Base-by-base conservation (phyloP, 2,113 vertebrate species). In the Melanerpes aurifrons region DNA sequence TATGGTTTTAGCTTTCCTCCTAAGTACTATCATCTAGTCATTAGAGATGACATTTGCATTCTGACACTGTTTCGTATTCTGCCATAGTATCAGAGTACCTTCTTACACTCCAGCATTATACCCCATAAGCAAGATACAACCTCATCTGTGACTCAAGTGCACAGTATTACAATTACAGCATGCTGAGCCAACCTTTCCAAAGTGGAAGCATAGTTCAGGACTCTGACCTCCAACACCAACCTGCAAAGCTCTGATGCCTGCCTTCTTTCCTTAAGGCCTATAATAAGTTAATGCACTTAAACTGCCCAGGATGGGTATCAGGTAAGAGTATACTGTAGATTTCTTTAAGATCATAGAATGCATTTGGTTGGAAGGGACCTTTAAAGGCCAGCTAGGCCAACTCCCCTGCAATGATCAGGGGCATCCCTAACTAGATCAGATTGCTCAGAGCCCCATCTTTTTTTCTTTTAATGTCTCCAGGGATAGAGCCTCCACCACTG, bases 121-220 rank as follows among this genome's bases (percentile, higher is more conserved):
- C 5, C 69, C 31, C 32, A 19, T 2, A 6, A 22, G 48, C 54
- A 19, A 4, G 31, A 75, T 11, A 29, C 31, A 57, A 67, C 45
- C 66, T 64, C 40, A 6, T 17, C 1, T 0, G 40, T 10, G 19
- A 67, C 37, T 57, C 1, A 3, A 59, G 28, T 2, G 10, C 43
- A 2, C 0, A 1, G 3, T 24, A 17, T 81, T 66, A 63, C 0
- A 4, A 20, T 32, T 48, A 58, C 56, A 69, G 59, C 5, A 4
- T 18, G 7, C 72, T 54, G 25, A 58, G 22, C 25, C 1, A 2
- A 50, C 45, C 73, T 67, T 69, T 73, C 72, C 70, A 54, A 24
- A 25, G 12, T 10, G 4, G 1, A 82, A 53, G 2, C 2, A 0
- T 20, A 25, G 56, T 58, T 75, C 79, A 48, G 21, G 28, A 19